These are phyloP conservation scores for Odontamblyopus rebecca DNA, from an alignment of 2,797 vertebrate species.

Conservation along the genomic window DNA sequence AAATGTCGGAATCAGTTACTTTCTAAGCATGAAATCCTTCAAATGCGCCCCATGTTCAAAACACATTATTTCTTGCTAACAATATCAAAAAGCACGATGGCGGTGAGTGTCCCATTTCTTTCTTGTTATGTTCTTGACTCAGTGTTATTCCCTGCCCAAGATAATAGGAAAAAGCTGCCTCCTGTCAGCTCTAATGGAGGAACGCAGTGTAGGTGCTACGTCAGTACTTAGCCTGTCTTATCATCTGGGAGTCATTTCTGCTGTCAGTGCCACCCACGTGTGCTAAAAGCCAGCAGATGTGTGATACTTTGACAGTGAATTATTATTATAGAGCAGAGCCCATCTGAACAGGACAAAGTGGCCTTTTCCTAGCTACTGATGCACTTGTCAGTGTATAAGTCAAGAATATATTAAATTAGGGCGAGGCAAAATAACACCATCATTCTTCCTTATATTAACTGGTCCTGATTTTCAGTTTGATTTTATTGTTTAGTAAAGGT, in stretches of 20 bases:
- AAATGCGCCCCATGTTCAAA: background rate
- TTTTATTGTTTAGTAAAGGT: no score
- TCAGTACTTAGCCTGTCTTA: slow-evolving; percentile 14
- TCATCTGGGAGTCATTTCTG: slow-evolving; percentile 13
- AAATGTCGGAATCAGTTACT: slow-evolving; percentile 5
- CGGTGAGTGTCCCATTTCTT: slow-evolving; percentile 20
- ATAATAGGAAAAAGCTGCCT: slow-evolving; percentile 59
- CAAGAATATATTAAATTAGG: background rate
- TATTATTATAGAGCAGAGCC: background rate
- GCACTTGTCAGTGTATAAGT: background rate
- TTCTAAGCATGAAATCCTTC: slow-evolving; percentile 11
- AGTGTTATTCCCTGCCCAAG: slow-evolving; percentile 17
- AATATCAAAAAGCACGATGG: slow-evolving; percentile 19
- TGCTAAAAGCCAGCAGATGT: slow-evolving; percentile 4
- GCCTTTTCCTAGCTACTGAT: background rate
- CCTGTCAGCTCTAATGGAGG: slow-evolving; percentile 42
- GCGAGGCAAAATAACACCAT: no score
- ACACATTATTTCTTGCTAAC: slow-evolving; percentile 13
- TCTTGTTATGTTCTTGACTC: slow-evolving; percentile 16
- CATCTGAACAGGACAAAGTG: background rate
- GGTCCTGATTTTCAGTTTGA: no score
- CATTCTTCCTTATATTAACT: no score
- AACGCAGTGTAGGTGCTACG: slow-evolving; percentile 22
- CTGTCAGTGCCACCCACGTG: slow-evolving; percentile 10
- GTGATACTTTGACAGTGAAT: background rate